Evolutionary conservation across 2,113 vertebrate species (phyloP).

Genomic region (Atlantisia rogersi): DNA sequence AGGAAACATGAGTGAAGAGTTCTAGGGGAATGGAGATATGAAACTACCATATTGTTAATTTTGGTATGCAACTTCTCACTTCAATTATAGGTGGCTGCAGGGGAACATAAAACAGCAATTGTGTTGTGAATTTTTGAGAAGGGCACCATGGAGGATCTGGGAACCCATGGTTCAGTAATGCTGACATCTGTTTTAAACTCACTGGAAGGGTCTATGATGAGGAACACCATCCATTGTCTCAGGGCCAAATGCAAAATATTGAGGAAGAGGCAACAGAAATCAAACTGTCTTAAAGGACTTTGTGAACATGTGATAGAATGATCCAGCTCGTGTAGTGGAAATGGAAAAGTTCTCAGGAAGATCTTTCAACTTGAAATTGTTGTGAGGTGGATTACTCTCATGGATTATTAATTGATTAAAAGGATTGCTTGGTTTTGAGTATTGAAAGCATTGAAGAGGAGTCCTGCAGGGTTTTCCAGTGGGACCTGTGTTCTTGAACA

Average conservation of each 20-base stretch:
- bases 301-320: neutral
- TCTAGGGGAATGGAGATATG: neutral
- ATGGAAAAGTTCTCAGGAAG: neutral
- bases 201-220: neutral
- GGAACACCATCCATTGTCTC: neutral
- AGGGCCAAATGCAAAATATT: neutral
- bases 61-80: neutral
- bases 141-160: neutral
- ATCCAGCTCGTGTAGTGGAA: neutral
- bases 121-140: neutral
- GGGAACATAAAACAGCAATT: neutral
- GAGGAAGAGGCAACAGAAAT: neutral
- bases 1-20: neutral
- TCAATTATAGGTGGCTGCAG: neutral
- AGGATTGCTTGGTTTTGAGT: neutral
- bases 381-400: neutral
- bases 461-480: neutral
- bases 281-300: neutral
- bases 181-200: neutral
- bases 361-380: neutral
- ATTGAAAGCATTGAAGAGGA: neutral
- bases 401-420: constrained; percentile 4
- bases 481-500: neutral
- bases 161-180: neutral
- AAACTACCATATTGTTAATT: neutral